phyloP scores from a whole-genome alignment of 2,113 vertebrate genomes.

The Zonotrichia leucophrys region DNA sequence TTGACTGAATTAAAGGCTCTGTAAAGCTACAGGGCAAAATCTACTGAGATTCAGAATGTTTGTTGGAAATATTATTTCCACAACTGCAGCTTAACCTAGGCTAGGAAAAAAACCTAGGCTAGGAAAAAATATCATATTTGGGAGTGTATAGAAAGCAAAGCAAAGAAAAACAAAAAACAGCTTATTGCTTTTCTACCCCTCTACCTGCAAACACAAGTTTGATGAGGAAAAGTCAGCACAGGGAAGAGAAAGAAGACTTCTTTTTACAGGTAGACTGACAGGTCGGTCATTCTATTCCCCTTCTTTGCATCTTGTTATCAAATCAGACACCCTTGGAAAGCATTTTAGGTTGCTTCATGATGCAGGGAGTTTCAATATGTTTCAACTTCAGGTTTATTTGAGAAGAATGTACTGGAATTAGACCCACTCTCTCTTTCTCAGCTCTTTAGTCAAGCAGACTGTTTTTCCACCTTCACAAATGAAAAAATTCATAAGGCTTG shows the following conservation, averaged over 20 bases:
- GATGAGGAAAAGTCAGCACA: not conserved
- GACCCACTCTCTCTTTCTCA: not conserved
- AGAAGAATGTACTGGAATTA: not conserved
- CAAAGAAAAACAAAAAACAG: not conserved
- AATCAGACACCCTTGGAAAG: constrained; percentile 5
- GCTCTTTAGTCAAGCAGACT: not conserved
- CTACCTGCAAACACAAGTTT: not conserved
- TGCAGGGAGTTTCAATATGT: not conserved
- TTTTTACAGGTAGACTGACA: not conserved
- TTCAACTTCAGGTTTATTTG: not conserved
- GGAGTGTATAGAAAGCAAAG: not conserved
- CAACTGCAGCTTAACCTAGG: not conserved
- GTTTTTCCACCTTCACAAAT: not conserved
- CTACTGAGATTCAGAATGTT: not conserved
- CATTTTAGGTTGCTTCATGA: not conserved
- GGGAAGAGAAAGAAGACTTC: not conserved
- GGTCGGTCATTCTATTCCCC: not conserved
- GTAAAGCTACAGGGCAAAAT: not conserved
- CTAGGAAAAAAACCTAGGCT: not conserved
- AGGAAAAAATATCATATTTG: not conserved
- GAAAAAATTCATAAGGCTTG: not conserved
- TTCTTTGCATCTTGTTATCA: not conserved
- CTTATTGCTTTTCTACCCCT: not conserved
- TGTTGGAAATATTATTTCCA: not conserved
- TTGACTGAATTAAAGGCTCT: not conserved